Percentiles rank a stretch among this genome's conserved stretches.
Evolutionary conservation across 2,888 invertebrate genomes (phyloP).

Genomic region (Salticus scenicus): DNA sequence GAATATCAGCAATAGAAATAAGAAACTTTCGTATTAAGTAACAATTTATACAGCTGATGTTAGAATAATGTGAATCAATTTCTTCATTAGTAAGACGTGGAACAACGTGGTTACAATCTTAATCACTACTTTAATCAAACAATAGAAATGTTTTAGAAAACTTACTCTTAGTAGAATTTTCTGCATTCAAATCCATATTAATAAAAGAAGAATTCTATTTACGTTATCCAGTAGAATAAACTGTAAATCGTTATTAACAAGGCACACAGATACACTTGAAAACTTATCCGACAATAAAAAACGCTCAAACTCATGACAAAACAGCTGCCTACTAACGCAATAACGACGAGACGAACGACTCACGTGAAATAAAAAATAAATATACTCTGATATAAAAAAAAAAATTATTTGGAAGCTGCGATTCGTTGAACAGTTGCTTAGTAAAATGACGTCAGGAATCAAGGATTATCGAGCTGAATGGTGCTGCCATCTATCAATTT

Average conservation of each 20-base stretch:
- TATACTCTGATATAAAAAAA: background rate
- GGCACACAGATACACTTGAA: background rate
- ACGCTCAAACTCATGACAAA: background rate
- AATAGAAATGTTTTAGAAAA: background rate
- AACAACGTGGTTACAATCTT: no score
- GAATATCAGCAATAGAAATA: no score
- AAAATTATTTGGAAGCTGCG: background rate
- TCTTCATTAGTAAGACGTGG: no score
- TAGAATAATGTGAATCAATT: no score
- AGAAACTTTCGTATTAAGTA: no score
- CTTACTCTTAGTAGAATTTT: background rate
- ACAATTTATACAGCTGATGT: no score
- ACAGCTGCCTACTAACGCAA: background rate
- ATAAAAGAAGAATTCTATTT: background rate
- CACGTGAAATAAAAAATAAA: no score
- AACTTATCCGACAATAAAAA: background rate
- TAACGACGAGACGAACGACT: background rate
- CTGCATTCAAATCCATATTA: background rate
- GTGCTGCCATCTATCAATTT: background rate
- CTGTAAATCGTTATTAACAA: background rate
- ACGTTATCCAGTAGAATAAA: background rate
- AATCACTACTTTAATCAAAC: no score
- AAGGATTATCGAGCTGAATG: background rate
- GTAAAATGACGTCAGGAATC: background rate
- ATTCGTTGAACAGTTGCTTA: background rate